Percentiles rank a stretch among this genome's conserved stretches.
Evolutionary conservation across 2,888 invertebrate genomes (phyloP).

Genomic region (Rhagonycha fulva): DNA sequence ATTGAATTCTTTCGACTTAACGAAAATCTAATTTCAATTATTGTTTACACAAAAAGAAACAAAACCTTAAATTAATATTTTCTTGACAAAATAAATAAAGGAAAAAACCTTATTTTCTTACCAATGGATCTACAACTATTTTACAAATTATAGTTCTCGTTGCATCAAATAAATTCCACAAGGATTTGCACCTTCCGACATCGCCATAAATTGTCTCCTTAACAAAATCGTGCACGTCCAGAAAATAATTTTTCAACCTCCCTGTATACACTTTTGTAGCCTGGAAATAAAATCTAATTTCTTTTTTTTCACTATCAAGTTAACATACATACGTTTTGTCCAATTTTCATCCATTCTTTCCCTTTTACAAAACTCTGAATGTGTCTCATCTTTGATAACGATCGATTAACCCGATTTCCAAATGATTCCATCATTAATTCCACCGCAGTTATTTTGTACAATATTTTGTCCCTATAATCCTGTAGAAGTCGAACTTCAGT

Average conservation of each 20-base stretch:
- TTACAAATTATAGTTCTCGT: conserved; percentile 66
- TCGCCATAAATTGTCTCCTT: conserved; percentile 64
- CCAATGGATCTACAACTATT: conserved; percentile 68
- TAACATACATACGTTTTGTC: conserved; percentile 65
- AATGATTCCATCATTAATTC: conserved; percentile 75
- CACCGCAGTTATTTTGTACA: conserved; percentile 76
- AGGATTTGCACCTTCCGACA: conserved; percentile 72
- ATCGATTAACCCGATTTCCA: conserved; percentile 72
- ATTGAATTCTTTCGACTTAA: background rate
- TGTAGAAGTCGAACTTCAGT: conserved; percentile 71
- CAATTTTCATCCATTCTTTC: conserved; percentile 69
- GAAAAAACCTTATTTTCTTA: conserved; percentile 45
- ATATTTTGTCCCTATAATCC: conserved; percentile 70
- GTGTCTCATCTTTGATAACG: conserved; percentile 74
- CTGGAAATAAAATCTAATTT: conserved; percentile 2
- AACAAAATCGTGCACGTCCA: conserved; percentile 63
- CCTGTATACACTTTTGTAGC: conserved; percentile 11
- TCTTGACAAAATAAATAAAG: background rate
- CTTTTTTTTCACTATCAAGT: background rate
- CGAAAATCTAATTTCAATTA: background rate
- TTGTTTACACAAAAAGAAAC: background rate
- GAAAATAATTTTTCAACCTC: conserved; percentile 56
- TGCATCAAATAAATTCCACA: conserved; percentile 72
- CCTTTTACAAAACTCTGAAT: conserved; percentile 77
- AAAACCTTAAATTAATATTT: background rate